Conservation (phyloP, 2,113 vertebrate genomes). For the Nipponia nippon region DNA sequence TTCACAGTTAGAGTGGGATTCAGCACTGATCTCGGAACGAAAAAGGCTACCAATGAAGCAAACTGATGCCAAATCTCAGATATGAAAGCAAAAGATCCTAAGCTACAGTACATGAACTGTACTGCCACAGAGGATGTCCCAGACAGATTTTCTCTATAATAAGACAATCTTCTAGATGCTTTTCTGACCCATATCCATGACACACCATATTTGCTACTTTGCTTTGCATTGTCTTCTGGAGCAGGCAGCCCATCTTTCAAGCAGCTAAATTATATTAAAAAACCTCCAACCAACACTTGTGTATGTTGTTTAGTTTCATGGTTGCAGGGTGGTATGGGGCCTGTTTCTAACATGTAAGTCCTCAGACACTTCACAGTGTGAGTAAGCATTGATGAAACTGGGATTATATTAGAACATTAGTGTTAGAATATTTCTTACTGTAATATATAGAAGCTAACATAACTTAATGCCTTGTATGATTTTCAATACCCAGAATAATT, state of each 20-base stretch:
- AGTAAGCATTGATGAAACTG: neutral
- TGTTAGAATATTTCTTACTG: neutral
- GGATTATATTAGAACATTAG: neutral
- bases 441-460: neutral
- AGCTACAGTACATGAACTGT: neutral
- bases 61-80: neutral
- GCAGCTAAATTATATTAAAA: neutral
- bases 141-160: neutral
- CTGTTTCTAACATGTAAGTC: neutral
- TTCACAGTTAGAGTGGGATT: neutral
- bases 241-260: neutral
- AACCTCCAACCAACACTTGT: neutral
- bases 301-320: neutral
- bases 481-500: neutral
- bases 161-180: neutral
- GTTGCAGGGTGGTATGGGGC: neutral
- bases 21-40: neutral
- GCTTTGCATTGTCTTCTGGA: neutral
- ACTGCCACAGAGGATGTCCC: neutral
- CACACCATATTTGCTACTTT: neutral
- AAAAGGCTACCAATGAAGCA: neutral
- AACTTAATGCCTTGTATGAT: neutral
- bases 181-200: neutral
- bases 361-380: neutral
- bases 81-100: neutral